Base-by-base conservation (phyloP, 1,140 invertebrate genomes). In the Drosophila pachea region DNA sequence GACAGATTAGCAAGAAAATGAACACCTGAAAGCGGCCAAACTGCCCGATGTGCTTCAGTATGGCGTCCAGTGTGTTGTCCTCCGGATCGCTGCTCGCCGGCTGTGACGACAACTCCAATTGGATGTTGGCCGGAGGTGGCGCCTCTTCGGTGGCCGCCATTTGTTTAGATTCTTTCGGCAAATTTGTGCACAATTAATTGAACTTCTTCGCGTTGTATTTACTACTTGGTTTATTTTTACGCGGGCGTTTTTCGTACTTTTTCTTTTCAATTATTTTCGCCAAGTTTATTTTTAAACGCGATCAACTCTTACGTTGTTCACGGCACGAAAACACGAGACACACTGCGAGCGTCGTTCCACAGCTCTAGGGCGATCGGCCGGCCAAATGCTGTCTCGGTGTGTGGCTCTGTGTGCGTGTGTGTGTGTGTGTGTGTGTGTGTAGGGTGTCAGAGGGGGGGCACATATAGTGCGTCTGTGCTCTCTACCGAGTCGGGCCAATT, bases 21-120 rank as follows among this genome's bases (percentile, higher is more conserved):
- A 89, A 83, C 29, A 91, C 56, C 78, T 93, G 93, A 82, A 91
- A 93, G 55, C 81, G 82, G 11, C 93, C 92, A 56, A 93, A 92
- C 61, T 91, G 90, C 0, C 92, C 92, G 88, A 65, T 90, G 76
- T 69, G 91, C 71, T 58, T 91, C 71, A 55, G 73, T 61, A 78
- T 92, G 89, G 70, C 66, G 43, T 89, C 87, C 4, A 89, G 64
- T 4, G 78, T 81, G 7, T 77, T 61, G 2, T 89, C 84, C 33
- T 89, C 81, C 1, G 76, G 54, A 90, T 87, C 77, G 5, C 11
- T 73, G 5, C 8, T 16, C 54, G 38, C 33, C 14, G 1, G 0
- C 65, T 62, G 54, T 16, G 47, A 31, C 11, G 14, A 11, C n/a
- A 16, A 4, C 9, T 47, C 32, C 16, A 58, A 16, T 61, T 52